Percentiles rank a stretch among this genome's conserved stretches.
These are phyloP conservation scores for Busseola fusca DNA, from an alignment of 2,888 invertebrate species.

Conservation along the genomic window DNA sequence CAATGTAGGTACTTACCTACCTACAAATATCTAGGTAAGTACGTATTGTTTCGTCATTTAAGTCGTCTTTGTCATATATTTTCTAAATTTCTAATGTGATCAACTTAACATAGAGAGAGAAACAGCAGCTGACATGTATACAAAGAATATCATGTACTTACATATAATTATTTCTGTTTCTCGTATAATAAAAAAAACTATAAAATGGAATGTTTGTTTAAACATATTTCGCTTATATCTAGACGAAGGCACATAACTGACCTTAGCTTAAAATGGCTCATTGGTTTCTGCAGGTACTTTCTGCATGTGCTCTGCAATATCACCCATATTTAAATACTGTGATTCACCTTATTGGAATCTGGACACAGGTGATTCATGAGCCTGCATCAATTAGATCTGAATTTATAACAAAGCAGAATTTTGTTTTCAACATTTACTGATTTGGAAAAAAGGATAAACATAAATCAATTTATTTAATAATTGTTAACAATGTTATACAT, in stretches of 20 bases:
- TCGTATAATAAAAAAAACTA: slow-evolving; percentile 46
- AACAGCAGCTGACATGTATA: slow-evolving; percentile 4
- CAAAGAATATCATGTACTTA: neutral
- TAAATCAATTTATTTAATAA: no score
- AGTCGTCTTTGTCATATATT: neutral
- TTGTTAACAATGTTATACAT: no score
- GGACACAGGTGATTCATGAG: slow-evolving; percentile 34
- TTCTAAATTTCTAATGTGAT: slow-evolving; percentile 16
- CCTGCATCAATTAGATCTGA: neutral
- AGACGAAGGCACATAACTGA: slow-evolving; percentile 74
- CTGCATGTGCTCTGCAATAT: slow-evolving; percentile 66
- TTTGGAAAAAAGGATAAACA: neutral
- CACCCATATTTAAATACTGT: slow-evolving; percentile 42
- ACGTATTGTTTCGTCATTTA: neutral
- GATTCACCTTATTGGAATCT: slow-evolving; percentile 38
- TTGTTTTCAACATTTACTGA: neutral
- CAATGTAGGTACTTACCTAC: slow-evolving; percentile 5
- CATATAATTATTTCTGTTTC: neutral
- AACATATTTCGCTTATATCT: slow-evolving; percentile 59
- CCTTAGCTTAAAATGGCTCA: slow-evolving; percentile 80
- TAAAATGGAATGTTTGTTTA: slow-evolving; percentile 73
- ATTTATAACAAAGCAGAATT: neutral
- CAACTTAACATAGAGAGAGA: neutral
- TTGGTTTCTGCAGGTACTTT: slow-evolving; percentile 80
- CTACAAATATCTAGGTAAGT: neutral